Evolutionary conservation across 1,140 invertebrate species (phyloP), one percentile per base, ranked within the genome.

Genomic region (Achroia grisella): DNA sequence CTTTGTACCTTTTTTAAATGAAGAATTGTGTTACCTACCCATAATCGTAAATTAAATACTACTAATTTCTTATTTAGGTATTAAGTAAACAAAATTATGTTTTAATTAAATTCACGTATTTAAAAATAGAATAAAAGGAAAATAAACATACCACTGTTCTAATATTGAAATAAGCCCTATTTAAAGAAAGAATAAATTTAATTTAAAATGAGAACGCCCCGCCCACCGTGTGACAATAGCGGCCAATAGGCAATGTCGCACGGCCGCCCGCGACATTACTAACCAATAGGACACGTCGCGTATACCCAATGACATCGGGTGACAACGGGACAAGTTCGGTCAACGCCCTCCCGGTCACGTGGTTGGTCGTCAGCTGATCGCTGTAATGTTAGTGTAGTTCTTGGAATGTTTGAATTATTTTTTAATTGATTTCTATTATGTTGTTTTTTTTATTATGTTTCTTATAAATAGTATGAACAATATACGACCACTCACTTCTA

Each of bases 271-370:
- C 74, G 80, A 84, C 80, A 81, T 6, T 23, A 28, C n/a, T 51
- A 34, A 45, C 78, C 80, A 82, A 84, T 84, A 32, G 60, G 39
- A 48, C 15, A 48, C 68, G 74, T 77, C 69, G 68, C 67, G 34
- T 32, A 56, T 63, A 44, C 54, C 77, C 80, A 84, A 75, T 80
- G 80, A 84, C 80, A 84, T 65, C 49, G 51, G 56, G 69, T 82
- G 79, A 83, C 79, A 83, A 56, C 52, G 50, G 60, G 55, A 52
- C 47, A 51, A 17, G 17, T 15, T 36, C 10, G 65, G 74, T 78
- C 59, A 62, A 74, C 72, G 69, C 71, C 76, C 71, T 52, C 42
- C n/a, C 10, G 47, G 57, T 57, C 55, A 55, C 56, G 49, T 67
- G 71, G 65, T 71, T 62, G 58, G 57, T 10, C 10, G 14, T 17